Evolutionary conservation across 2,113 vertebrate genomes (phyloP).

Genomic region (Platysternon megacephalum): DNA sequence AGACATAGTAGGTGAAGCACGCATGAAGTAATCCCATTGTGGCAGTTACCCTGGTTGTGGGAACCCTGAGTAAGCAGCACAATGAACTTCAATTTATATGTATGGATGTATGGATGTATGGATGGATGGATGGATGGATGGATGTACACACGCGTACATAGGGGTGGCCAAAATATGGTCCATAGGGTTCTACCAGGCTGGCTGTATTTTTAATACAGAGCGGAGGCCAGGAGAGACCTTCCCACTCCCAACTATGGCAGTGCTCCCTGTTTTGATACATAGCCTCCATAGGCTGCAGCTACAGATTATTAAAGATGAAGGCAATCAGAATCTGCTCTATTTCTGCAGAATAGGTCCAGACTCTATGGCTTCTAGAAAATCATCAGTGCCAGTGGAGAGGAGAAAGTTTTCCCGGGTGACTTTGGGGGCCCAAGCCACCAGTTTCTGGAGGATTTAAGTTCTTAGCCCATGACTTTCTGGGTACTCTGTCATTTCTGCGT

Average conservation of each 20-base stretch:
- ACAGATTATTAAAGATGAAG: not conserved
- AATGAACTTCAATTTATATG: constrained; percentile 62
- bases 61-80: constrained; percentile 57
- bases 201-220: not conserved
- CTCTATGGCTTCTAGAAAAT: not conserved
- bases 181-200: not conserved
- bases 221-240: constrained; percentile 32
- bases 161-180: constrained; percentile 44
- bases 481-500: too few species aligned
- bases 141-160: not conserved
- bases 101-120: not conserved
- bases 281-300: not conserved
- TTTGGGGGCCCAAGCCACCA: not conserved
- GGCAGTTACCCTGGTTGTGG: constrained; percentile 56
- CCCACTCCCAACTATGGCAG: constrained; percentile 6
- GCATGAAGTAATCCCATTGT: constrained; percentile 27
- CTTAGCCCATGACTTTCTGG: too few species aligned
- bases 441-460: not conserved
- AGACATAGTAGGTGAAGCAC: constrained; percentile 53
- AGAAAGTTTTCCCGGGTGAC: not conserved
- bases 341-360: constrained; percentile 1
- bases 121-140: not conserved
- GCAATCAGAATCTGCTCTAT: not conserved
- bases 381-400: not conserved
- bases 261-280: not conserved